Evolutionary conservation across 2,888 invertebrate species (phyloP).

Genomic region (Coenonympha arcania): DNA sequence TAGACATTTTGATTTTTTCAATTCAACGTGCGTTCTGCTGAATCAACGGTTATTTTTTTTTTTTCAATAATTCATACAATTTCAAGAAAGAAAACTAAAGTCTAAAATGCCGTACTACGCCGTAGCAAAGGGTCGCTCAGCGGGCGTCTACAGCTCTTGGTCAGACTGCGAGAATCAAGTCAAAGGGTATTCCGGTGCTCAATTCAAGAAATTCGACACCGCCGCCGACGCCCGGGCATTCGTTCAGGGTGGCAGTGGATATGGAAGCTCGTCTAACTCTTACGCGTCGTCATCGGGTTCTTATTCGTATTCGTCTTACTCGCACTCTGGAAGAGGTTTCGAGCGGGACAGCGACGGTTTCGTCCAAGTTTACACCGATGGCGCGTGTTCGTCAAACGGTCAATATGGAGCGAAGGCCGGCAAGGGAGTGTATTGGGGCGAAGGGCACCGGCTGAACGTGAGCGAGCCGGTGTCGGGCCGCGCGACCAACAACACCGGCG

Average conservation of each 20-base stretch:
- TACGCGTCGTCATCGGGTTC: neutral
- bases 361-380: constrained; percentile 89
- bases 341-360: constrained; percentile 61
- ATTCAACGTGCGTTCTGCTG: no score
- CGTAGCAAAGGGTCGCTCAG: constrained; percentile 77
- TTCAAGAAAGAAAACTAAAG: neutral
- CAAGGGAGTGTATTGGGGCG: constrained; percentile 93
- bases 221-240: constrained; percentile 74
- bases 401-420: constrained; percentile 84
- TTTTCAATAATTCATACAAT: no score
- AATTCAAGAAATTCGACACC: constrained; percentile 79
- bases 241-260: constrained; percentile 40
- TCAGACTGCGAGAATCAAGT: constrained; percentile 77
- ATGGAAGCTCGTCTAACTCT: constrained; percentile 23
- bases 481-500: constrained; percentile 96
- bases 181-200: constrained; percentile 73
- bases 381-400: constrained; percentile 92
- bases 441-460: constrained; percentile 82
- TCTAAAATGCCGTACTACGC: constrained; percentile 76
- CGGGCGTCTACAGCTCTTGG: constrained; percentile 79
- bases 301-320: neutral
- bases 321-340: constrained; percentile 38
- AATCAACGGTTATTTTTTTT: no score
- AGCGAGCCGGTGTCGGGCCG: constrained; percentile 85
- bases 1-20: no score